Evolutionary conservation across 2,888 invertebrate species (phyloP).

Genomic region (Habrosyne pyritoides): DNA sequence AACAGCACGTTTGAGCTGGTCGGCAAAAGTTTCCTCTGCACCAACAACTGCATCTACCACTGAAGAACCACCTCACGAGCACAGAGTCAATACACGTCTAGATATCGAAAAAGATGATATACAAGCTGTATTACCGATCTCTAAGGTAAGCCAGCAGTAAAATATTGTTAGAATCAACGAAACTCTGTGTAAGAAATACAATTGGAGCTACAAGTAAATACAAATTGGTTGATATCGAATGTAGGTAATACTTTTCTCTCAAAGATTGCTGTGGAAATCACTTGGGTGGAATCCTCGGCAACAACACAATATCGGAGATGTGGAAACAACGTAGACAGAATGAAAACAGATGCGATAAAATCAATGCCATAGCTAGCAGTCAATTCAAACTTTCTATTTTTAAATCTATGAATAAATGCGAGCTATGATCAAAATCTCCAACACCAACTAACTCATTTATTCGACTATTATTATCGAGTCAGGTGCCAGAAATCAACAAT

Average conservation of each 20-base stretch:
- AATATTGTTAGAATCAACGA: not conserved
- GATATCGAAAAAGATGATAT: slow-evolving; percentile 97
- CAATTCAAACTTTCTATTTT: slow-evolving; percentile 22
- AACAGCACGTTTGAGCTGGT: slow-evolving; percentile 94
- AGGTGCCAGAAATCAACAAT: slow-evolving; percentile 62
- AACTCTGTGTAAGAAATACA: not conserved
- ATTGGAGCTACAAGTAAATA: not conserved
- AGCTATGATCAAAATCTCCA: slow-evolving; percentile 46
- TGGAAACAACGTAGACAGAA: slow-evolving; percentile 4
- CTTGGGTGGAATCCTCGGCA: not conserved
- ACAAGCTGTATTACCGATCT: slow-evolving; percentile 96
- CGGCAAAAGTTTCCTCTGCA: slow-evolving; percentile 78
- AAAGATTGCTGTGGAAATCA: not conserved
- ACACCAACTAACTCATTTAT: slow-evolving; percentile 50
- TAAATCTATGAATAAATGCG: slow-evolving; percentile 29
- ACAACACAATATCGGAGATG: not conserved
- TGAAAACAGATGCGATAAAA: not conserved
- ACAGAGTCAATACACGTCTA: slow-evolving; percentile 90
- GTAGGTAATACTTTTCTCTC: not conserved
- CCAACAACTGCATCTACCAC: slow-evolving; percentile 61
- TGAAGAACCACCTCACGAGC: slow-evolving; percentile 73
- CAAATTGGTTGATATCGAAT: not conserved
- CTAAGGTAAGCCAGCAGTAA: slow-evolving; percentile 88
- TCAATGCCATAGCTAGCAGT: slow-evolving; percentile 19
- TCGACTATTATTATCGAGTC: slow-evolving; percentile 44